Base-by-base conservation (phyloP, 2,797 vertebrate species). In the Lutjanus argentimaculatus region DNA sequence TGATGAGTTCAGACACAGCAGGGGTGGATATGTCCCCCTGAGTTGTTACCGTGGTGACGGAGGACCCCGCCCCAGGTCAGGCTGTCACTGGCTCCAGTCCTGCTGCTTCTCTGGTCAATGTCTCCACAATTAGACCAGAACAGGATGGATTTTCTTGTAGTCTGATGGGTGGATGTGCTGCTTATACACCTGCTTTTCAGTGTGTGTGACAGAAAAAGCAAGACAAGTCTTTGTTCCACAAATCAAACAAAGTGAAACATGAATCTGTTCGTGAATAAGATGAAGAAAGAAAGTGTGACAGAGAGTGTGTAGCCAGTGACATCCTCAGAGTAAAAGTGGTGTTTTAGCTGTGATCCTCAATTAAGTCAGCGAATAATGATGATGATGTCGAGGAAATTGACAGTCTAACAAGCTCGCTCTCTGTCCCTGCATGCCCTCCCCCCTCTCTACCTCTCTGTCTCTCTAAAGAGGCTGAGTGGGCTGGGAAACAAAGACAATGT, bases 21-120 rank as follows among this genome's bases (percentile, higher is more conserved):
- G 87, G 91, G 77, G 81, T 75, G 84, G 77, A 75, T 49, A 58
- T 89, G 92, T 93, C 92, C 92, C 91, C 85, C 86, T 71, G 80
- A 94, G 93, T 90, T 71, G 93, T 93, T 89, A 80, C 92, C 75
- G 68, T 94, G 88, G 92, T 67, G 91, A 94, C 87, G 21, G 85
- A 90, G 88, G 88, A 92, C 90, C 90, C 91, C 69, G 5, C 93
- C 92, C 72, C 71, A 85, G 88, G 91, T 94, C 89, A 88, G 87
- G 88, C 92, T 94, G 91, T 93, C 92, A 84, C 73, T 49, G 75
- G 83, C 77, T 64, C 85, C 56, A 68, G 82, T 85, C 75, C 83
- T 19, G 25, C 85, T 89, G 84, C 69, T 84, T 75, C 70, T 66
- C 76, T 77, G 72, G 63, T 89, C 86, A 87, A 17, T 77, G 59